These are phyloP conservation scores for Mustela nigripes DNA, from an alignment of 2,113 vertebrate species.

Conservation along the genomic window DNA sequence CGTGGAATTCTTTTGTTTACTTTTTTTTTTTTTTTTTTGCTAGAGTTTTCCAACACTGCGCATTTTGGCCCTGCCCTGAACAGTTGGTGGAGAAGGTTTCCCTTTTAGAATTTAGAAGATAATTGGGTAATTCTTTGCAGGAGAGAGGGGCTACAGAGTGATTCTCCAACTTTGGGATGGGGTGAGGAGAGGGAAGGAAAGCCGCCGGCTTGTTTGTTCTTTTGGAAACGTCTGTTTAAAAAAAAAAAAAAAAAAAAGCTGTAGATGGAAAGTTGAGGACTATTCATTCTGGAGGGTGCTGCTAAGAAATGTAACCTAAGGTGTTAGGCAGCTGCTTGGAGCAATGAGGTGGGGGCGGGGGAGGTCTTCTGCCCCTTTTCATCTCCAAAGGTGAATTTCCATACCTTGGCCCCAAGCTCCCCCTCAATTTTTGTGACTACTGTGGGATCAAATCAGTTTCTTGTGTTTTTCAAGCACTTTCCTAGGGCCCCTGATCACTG, in stretches of 20 bases:
- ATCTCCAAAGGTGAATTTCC: not conserved
- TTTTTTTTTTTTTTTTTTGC: constrained; percentile 82
- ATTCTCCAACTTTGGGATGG: constrained; percentile 80
- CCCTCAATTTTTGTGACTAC: not conserved
- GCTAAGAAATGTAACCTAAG: not conserved
- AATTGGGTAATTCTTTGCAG: constrained; percentile 89
- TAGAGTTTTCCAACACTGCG: constrained; percentile 88
- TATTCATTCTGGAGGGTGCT: not conserved
- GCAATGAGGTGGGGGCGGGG: not conserved
- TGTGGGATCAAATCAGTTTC: not conserved
- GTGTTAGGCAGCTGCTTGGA: not conserved
- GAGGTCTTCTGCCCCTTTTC: not conserved
- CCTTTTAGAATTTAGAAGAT: constrained; percentile 91
- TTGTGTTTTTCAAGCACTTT: not conserved
- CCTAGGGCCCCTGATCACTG: not conserved
- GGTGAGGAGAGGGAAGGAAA: constrained; percentile 38
- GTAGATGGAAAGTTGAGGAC: not conserved
- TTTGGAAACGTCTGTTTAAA: constrained; percentile 56
- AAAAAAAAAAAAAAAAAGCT: not conserved
- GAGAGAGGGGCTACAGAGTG: constrained; percentile 82
- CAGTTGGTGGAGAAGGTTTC: constrained; percentile 89
- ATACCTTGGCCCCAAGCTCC: not conserved
- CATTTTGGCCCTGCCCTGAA: constrained; percentile 86
- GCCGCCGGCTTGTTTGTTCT: constrained; percentile 78
- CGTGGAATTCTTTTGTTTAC: constrained; percentile 89